Conservation (phyloP, 2,888 invertebrate genomes). For the Allophyes oxyacanthae region DNA sequence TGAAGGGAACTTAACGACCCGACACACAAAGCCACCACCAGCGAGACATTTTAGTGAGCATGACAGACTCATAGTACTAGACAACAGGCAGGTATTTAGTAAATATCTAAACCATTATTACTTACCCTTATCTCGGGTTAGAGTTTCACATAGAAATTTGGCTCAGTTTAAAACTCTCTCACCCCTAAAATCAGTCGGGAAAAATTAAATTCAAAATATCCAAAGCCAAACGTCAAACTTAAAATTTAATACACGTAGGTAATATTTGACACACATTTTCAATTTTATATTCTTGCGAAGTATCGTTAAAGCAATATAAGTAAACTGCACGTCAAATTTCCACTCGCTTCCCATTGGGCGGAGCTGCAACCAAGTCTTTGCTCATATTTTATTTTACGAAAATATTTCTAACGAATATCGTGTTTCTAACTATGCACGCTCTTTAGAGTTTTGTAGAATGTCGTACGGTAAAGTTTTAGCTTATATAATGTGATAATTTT, state of each 20-base stretch:
- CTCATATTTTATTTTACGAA: slow-evolving; percentile 63
- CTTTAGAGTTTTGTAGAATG: slow-evolving; percentile 6
- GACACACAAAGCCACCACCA: too few relatives aligned
- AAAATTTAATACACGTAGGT: slow-evolving; percentile 11
- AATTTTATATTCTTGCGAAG: slow-evolving; percentile 61
- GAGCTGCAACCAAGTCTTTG: slow-evolving; percentile 35
- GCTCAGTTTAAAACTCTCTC: too few relatives aligned
- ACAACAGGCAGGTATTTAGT: too few relatives aligned
- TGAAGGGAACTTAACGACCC: too few relatives aligned
- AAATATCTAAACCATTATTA: too few relatives aligned
- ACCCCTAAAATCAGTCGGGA: too few relatives aligned
- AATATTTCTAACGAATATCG: slow-evolving; percentile 58
- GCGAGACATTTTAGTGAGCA: too few relatives aligned
- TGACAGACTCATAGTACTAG: too few relatives aligned
- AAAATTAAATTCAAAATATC: slow-evolving; percentile 15
- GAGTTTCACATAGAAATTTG: too few relatives aligned
- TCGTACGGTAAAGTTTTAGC: background rate
- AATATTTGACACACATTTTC: slow-evolving; percentile 50
- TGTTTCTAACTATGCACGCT: slow-evolving; percentile 35
- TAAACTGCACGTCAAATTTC: slow-evolving; percentile 64
- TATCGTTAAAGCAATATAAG: slow-evolving; percentile 57
- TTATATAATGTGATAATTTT: background rate
- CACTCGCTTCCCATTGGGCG: slow-evolving; percentile 55
- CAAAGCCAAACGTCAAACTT: slow-evolving; percentile 5
- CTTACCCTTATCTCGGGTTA: too few relatives aligned